These are phyloP conservation scores for Caenorhabditis zanzibari DNA, from an alignment of 2,888 invertebrate genomes.

Conservation along the genomic window DNA sequence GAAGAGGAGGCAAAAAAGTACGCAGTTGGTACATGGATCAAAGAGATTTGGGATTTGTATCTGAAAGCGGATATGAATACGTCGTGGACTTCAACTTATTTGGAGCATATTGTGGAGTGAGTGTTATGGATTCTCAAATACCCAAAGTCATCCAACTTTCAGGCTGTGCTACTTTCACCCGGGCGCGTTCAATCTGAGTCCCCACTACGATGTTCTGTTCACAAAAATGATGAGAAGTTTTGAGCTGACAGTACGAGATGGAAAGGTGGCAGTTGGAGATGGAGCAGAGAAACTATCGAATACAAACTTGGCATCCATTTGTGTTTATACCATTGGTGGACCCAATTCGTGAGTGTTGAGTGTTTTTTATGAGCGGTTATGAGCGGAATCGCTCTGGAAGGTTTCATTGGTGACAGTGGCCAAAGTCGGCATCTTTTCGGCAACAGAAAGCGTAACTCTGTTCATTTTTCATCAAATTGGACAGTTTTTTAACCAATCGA, in stretches of 20 bases:
- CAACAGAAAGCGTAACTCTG: no score
- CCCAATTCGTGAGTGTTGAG: slow-evolving; percentile 43
- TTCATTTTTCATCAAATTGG: neutral
- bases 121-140: no score
- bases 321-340: slow-evolving; percentile 54
- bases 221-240: slow-evolving; percentile 68
- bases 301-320: slow-evolving; percentile 30
- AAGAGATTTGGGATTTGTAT: slow-evolving; percentile 68
- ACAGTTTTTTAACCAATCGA: no score
- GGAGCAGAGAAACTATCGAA: slow-evolving; percentile 20
- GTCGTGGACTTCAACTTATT: slow-evolving; percentile 60
- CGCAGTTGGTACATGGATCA: slow-evolving; percentile 64
- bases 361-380: neutral
- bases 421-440: no score
- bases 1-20: slow-evolving; percentile 62
- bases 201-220: slow-evolving; percentile 67
- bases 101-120: slow-evolving; percentile 57
- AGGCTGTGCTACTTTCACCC: slow-evolving; percentile 42
- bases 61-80: slow-evolving; percentile 68
- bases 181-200: slow-evolving; percentile 55
- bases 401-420: no score
- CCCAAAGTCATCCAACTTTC: neutral
- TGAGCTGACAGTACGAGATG: slow-evolving; percentile 63
- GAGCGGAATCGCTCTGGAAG: no score
- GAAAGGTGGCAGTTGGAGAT: slow-evolving; percentile 62